These are phyloP conservation scores for Bufo bufo DNA, from an alignment of 2,113 vertebrate species.

Conservation along the genomic window DNA sequence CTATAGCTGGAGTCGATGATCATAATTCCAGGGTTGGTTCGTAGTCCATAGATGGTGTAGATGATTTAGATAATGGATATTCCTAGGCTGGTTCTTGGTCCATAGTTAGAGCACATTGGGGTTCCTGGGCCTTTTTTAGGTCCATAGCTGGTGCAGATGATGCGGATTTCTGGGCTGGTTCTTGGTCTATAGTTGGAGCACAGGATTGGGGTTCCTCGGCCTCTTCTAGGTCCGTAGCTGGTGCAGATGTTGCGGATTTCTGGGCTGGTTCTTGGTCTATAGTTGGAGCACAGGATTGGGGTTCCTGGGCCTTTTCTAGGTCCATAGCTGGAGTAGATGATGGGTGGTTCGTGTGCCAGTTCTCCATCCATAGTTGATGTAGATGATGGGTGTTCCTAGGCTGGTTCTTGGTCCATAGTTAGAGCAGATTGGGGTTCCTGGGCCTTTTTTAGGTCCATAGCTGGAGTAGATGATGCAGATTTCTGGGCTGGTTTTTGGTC, in stretches of 20 bases:
- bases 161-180: too few species aligned
- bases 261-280: background rate
- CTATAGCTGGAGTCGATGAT: too few species aligned
- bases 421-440: too few species aligned
- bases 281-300: too few species aligned
- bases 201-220: background rate
- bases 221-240: background rate
- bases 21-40: background rate
- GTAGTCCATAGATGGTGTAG: background rate
- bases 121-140: too few species aligned
- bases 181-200: too few species aligned
- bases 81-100: background rate
- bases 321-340: background rate
- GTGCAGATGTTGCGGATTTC: background rate
- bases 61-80: background rate
- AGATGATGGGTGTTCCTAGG: too few species aligned
- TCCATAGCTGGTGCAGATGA: too few species aligned
- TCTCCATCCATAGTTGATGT: background rate
- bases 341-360: background rate
- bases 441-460: too few species aligned
- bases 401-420: too few species aligned
- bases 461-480: too few species aligned
- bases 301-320: too few species aligned
- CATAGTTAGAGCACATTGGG: background rate
- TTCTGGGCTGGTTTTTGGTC: background rate